Conservation (phyloP, 2,888 invertebrate species). For the Agelastica alni region DNA sequence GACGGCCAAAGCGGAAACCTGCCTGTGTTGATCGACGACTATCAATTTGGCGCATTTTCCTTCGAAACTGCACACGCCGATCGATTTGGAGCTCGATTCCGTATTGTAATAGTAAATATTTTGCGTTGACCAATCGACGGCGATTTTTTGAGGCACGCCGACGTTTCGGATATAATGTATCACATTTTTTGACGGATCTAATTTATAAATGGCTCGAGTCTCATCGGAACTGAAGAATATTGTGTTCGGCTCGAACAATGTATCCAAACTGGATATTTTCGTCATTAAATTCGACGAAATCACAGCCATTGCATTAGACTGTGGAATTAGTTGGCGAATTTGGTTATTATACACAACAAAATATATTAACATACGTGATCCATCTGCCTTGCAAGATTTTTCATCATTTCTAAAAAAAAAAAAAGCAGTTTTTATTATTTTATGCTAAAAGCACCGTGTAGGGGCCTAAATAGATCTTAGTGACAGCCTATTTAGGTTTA, state of each 20-base stretch:
- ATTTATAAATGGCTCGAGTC: constrained; percentile 54
- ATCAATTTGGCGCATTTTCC: constrained; percentile 55
- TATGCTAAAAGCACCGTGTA: no score
- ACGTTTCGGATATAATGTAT: constrained; percentile 54
- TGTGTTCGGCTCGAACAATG: constrained; percentile 54
- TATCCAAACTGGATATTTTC: constrained; percentile 62
- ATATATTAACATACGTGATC: constrained; percentile 61
- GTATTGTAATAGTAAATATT: constrained; percentile 69
- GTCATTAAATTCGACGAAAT: constrained; percentile 57
- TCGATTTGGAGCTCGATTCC: constrained; percentile 44
- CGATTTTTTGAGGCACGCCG: constrained; percentile 62
- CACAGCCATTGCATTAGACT: constrained; percentile 47
- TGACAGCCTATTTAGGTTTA: no score
- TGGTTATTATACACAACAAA: constrained; percentile 61
- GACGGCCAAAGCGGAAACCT: constrained; percentile 65
- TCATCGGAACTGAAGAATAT: constrained; percentile 61
- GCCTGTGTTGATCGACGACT: constrained; percentile 57
- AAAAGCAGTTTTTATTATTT: no score
- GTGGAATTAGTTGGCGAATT: constrained; percentile 60
- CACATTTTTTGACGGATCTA: constrained; percentile 52
- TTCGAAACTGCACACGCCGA: constrained; percentile 51
- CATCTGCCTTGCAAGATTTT: constrained; percentile 69
- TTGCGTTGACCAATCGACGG: constrained; percentile 75
- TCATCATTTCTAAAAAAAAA: constrained; percentile 55
- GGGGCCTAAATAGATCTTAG: no score